A percentile compares a stretch with the other conserved stretches of the same genome.
phyloP scores from a whole-genome alignment of 2,797 vertebrate species.

The Sebastes iracundus region DNA sequence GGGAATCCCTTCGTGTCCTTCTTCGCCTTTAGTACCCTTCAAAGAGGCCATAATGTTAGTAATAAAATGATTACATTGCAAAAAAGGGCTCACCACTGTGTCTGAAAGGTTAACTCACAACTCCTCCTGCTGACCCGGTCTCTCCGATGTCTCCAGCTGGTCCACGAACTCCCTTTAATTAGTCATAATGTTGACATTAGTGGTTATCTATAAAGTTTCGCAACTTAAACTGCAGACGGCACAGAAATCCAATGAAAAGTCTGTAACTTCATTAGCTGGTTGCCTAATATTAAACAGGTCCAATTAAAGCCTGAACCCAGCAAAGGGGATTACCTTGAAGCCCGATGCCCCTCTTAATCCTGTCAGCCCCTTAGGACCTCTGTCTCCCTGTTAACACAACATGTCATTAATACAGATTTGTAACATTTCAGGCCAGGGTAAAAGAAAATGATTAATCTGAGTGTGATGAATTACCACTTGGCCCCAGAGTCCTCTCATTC shows the following conservation, averaged over 20 bases:
- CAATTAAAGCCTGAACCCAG: slow-evolving; percentile 10
- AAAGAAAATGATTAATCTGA: slow-evolving; percentile 16
- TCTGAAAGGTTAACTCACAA: slow-evolving; percentile 68
- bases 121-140: slow-evolving; percentile 69
- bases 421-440: background rate
- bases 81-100: slow-evolving; percentile 18
- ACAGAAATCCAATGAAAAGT: slow-evolving; percentile 29
- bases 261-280: slow-evolving; percentile 11
- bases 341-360: slow-evolving; percentile 83
- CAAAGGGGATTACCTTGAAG: slow-evolving; percentile 79
- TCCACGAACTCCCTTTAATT: slow-evolving; percentile 80
- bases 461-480: slow-evolving; percentile 69
- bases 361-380: slow-evolving; percentile 83
- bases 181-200: slow-evolving; percentile 50
- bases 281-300: slow-evolving; percentile 19
- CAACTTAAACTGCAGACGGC: slow-evolving; percentile 18
- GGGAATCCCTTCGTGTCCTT: slow-evolving; percentile 79
- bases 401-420: slow-evolving; percentile 38
- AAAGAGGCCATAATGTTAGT: slow-evolving; percentile 44
- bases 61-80: slow-evolving; percentile 30
- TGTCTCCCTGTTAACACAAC: slow-evolving; percentile 73
- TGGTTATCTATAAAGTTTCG: slow-evolving; percentile 28
- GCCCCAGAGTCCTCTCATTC: slow-evolving; percentile 76
- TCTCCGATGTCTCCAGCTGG: slow-evolving; percentile 76
- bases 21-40: slow-evolving; percentile 78